Base-by-base conservation (phyloP, 2,797 vertebrate genomes). In the Acrossocheilus wenchowensis region DNA sequence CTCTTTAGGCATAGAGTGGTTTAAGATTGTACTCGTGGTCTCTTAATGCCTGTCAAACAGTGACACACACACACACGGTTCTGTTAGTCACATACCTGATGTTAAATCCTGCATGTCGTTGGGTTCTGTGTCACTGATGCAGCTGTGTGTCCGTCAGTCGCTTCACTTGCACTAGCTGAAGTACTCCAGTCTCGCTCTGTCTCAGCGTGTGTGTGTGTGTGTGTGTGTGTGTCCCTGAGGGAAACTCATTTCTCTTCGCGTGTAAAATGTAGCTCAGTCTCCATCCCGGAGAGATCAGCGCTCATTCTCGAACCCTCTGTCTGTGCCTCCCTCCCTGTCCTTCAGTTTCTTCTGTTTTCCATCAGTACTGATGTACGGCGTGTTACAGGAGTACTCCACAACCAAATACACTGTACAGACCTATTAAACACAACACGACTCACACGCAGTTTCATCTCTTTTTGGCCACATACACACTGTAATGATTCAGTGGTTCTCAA, bases 181-280 rank as follows among this genome's bases (percentile, higher is more conserved):
- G 78, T 30, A 17, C 60, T 81, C 34, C 15, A 45, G 41, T 80
- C n/a, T 64, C 73, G 11, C 72, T 74, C 43, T 3, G 72, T 74
- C 72, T 30, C 73, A 21, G 73, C 43, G 60, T 19, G 39, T 79
- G 57, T 45, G 71, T 43, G 69, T n/a, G 19, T 43, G 19, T 43
- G 69, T 6, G 41, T 34, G n/a, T 36, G 50, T 1, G 11, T 4
- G 54, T 89, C 85, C 86, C 86, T 79, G 39, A 89, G 88, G 88
- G 84, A 87, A 79, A 57, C 17, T 60, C 45, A 57, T 86, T 84
- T 86, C 84, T 84, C 72, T 66, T 14, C 43, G 81, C 23, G 54
- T 86, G 89, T 78, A 72, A 66, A 66, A 88, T 88, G 85, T 43
- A 52, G 62, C 62, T 78, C 86, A 78, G 41, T 34, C 68, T 77